Evolutionary conservation across 2,113 vertebrate species (phyloP).

Genomic region (Daphoenositta chrysoptera): DNA sequence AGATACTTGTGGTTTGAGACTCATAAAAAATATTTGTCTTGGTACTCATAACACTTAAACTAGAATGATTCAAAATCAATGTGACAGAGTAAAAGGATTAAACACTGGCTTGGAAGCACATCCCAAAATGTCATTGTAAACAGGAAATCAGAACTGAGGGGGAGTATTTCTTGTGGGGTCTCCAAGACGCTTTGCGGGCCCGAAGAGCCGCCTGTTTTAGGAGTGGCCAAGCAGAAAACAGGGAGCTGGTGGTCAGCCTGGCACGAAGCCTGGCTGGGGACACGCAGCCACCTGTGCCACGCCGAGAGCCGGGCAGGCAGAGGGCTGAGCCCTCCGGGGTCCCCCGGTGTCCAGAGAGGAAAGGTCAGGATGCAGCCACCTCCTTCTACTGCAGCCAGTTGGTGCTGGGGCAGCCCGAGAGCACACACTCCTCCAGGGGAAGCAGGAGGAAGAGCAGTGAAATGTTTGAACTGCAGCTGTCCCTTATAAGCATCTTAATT

Average conservation of each 20-base stretch:
- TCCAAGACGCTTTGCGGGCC: background rate
- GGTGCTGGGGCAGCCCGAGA: background rate
- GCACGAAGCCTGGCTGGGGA: background rate
- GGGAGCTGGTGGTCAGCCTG: background rate
- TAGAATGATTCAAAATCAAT: conserved; percentile 57
- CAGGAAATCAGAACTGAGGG: conserved; percentile 53
- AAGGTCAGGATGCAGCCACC: background rate
- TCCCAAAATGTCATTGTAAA: conserved; percentile 48
- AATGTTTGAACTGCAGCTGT: background rate
- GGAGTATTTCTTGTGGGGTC: conserved; percentile 48
- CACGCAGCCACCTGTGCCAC: background rate
- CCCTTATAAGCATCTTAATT: background rate
- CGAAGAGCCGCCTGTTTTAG: background rate
- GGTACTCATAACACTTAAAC: conserved; percentile 37
- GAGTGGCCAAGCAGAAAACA: background rate
- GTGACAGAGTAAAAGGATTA: conserved; percentile 49
- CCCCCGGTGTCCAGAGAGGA: background rate
- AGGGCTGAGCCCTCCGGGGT: fast-evolving
- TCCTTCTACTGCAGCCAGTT: background rate
- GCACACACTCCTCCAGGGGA: background rate
- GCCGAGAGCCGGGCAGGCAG: background rate
- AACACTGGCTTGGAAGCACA: conserved; percentile 45
- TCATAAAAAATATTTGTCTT: conserved; percentile 50
- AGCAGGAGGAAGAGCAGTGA: background rate
- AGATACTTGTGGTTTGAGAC: conserved; percentile 23